Evolutionary conservation across 1,140 invertebrate genomes (phyloP), one percentile per base, ranked within the genome.

Genomic region (Batillaria attramentaria): DNA sequence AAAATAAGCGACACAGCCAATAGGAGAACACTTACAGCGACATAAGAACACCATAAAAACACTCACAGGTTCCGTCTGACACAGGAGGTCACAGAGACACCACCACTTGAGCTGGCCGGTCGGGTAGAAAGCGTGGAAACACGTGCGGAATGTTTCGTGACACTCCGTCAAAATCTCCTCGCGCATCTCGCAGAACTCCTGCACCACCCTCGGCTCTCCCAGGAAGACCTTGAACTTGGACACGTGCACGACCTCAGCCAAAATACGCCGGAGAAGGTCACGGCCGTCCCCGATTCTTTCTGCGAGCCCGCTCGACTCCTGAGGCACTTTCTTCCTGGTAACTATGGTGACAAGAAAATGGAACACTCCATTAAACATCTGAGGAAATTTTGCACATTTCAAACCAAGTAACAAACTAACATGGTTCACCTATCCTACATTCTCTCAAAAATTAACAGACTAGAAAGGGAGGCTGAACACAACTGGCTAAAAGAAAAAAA

Each of bases 41-140:
- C n/a, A n/a, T n/a, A n/a, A n/a, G n/a, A n/a, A n/a, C n/a, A n/a
- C n/a, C n/a, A n/a, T n/a, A n/a, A n/a, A n/a, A n/a, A n/a, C n/a
- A 84, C 91, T 91, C 92, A 95, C 95, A 90, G 95, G 95, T 83
- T 96, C 94, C 80, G 96, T 95, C 85, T 95, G 93, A 57, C 82
- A 85, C 13, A 98, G 91, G 24, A 98, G 90, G 87, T 97, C 95
- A 91, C 97, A 98, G 0, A 99, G 90, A 86, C 95, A 95, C 77
- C 95, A 94, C 97, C 97, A 98, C 89, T 98, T 98, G 31, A 98
- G 92, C 77, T 94, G 95, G 0, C 96, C 95, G 1, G 97, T 98
- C 0, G 98, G 97, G 91, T 98, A 99, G 91, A 99, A 99, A 0
- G 96, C 96, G 91, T 98, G 96, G 87, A 97, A 99, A 90, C 97